Conservation (phyloP, 2,113 vertebrate species). For the Carollia perspicillata region DNA sequence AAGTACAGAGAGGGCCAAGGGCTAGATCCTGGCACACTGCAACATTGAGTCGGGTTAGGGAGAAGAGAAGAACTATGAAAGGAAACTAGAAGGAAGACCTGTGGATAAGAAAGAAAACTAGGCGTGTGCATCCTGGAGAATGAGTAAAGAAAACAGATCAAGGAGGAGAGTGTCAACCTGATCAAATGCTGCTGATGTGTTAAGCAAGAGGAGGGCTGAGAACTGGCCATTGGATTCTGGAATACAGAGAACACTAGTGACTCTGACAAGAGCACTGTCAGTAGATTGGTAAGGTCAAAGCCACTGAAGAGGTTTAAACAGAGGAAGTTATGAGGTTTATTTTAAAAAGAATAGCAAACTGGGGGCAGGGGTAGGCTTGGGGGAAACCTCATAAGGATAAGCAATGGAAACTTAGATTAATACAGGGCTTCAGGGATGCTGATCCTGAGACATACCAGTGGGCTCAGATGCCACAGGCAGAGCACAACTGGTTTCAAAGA, state of each 20-base stretch:
- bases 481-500: neutral
- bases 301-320: slow-evolving; percentile 8
- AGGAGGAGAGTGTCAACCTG: neutral
- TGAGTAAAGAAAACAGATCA: neutral
- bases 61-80: neutral
- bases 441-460: neutral
- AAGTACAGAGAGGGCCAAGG: neutral
- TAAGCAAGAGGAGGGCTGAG: neutral
- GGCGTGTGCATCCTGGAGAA: neutral
- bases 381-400: neutral
- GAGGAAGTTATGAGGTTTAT: neutral
- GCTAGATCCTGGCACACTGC: neutral
- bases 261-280: neutral
- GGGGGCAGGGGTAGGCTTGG: neutral
- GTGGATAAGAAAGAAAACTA: neutral
- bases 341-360: slow-evolving; percentile 4
- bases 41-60: neutral
- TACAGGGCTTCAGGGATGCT: neutral
- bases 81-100: neutral
- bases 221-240: neutral
- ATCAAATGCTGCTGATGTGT: neutral
- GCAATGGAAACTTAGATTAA: neutral
- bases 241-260: neutral
- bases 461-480: neutral
- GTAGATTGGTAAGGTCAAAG: neutral